phyloP scores from a whole-genome alignment of 2,113 vertebrate genomes.

The Chinchilla lanigera region DNA sequence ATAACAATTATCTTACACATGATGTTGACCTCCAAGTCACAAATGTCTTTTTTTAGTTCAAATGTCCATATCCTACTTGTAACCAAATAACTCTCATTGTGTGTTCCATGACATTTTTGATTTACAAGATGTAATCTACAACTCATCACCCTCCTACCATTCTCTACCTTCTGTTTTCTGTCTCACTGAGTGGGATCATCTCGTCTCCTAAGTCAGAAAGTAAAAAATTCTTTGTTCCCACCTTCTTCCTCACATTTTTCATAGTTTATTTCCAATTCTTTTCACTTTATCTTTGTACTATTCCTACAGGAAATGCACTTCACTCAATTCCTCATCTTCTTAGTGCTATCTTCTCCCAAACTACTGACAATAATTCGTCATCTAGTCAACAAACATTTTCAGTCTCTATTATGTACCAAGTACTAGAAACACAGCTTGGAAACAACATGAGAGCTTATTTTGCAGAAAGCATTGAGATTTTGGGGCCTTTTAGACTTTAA shows the following conservation, averaged over 20 bases:
- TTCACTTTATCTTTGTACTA: not conserved
- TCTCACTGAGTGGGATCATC: not conserved
- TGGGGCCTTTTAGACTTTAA: not conserved
- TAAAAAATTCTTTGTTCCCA: not conserved
- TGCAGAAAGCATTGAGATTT: not conserved
- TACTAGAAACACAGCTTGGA: not conserved
- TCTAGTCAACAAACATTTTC: not conserved
- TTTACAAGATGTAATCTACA: not conserved
- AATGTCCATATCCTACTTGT: not conserved
- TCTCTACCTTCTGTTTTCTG: not conserved
- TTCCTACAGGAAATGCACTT: not conserved
- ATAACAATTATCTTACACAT: not conserved
- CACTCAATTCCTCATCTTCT: not conserved
- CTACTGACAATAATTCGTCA: not conserved
- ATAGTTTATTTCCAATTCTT: not conserved
- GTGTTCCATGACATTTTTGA: not conserved
- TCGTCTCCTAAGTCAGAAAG: not conserved
- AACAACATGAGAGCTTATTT: not conserved
- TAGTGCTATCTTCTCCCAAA: not conserved
- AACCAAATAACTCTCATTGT: not conserved
- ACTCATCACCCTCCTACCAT: not conserved
- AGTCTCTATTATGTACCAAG: not conserved
- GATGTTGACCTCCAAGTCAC: not conserved
- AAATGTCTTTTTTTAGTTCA: slow-evolving; percentile 30
- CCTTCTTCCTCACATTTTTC: not conserved